phyloP scores from a whole-genome alignment of 2,113 vertebrate species.

The Arothron firmamentum region DNA sequence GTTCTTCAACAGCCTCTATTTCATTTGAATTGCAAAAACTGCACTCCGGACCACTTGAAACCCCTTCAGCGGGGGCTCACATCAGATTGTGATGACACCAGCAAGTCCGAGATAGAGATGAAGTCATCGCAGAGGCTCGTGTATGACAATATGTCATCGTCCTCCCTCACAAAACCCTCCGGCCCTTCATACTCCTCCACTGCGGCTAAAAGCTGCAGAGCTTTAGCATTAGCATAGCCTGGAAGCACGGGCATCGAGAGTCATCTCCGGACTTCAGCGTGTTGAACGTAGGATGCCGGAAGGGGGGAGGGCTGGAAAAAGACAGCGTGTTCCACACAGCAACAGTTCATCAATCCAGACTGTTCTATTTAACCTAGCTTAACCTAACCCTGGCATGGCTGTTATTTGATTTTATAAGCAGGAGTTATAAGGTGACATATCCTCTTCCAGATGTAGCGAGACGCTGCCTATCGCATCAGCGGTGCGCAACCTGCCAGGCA shows the following conservation, averaged over 20 bases:
- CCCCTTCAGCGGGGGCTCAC: constrained; percentile 28
- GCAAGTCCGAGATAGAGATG: constrained; percentile 40
- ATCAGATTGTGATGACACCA: constrained; percentile 43
- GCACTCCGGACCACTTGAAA: constrained; percentile 41
- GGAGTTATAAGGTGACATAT: not conserved
- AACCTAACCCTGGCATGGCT: constrained; percentile 2
- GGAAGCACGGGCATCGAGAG: constrained; percentile 36
- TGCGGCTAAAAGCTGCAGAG: constrained; percentile 28
- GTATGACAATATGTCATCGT: constrained; percentile 34
- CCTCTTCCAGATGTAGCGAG: no score
- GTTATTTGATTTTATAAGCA: constrained; percentile 33
- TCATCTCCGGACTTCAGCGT: constrained; percentile 46
- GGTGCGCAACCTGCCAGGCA: no score
- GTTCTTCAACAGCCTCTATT: constrained; percentile 42
- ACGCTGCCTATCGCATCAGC: no score
- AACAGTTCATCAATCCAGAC: constrained; percentile 42
- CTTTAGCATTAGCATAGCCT: constrained; percentile 38
- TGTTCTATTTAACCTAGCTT: constrained; percentile 22
- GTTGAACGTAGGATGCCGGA: constrained; percentile 63
- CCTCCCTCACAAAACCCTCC: constrained; percentile 40
- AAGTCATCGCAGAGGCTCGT: constrained; percentile 20
- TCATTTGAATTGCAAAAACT: constrained; percentile 64
- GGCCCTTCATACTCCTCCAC: constrained; percentile 35
- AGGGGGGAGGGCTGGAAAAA: constrained; percentile 20
- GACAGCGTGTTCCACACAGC: constrained; percentile 42